Percentiles rank a stretch among this genome's conserved stretches.
Evolutionary conservation across 30 jellyfish, hydroid and myxozoan genomes (phyloP).

Genomic region (Aurelia aurita complex sp. Pacific): DNA sequence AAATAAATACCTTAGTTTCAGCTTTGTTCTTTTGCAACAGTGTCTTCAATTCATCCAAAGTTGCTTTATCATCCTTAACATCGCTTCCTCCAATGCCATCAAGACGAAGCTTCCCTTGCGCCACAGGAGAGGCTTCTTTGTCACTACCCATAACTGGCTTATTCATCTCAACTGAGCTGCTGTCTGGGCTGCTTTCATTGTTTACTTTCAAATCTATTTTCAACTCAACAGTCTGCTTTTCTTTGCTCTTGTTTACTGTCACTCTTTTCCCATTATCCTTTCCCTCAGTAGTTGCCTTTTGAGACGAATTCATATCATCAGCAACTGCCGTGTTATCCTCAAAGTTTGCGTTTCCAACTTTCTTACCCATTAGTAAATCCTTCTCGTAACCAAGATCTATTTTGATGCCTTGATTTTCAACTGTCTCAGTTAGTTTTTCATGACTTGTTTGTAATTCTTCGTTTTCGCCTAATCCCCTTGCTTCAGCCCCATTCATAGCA

Average conservation of each 20-base stretch:
- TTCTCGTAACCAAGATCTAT: not conserved
- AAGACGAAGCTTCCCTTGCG: constrained; percentile 10
- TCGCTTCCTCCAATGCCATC: constrained; percentile 49
- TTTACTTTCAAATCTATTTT: constrained; percentile 37
- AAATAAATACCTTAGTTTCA: constrained; percentile 7
- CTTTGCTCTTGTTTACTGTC: not conserved
- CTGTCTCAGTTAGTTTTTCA: not conserved
- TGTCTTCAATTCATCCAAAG: constrained; percentile 15
- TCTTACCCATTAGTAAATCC: not conserved
- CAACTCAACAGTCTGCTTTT: constrained; percentile 41
- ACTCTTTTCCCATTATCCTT: not conserved
- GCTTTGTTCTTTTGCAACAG: constrained; percentile 22
- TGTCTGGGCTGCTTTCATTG: constrained; percentile 29
- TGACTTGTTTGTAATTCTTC: not conserved
- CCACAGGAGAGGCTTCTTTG: not conserved
- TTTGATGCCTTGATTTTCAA: not conserved
- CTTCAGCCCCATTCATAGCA: not conserved
- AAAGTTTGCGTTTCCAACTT: not conserved
- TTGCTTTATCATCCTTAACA: not conserved
- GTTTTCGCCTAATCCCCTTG: not conserved
- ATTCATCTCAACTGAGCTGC: constrained; percentile 2
- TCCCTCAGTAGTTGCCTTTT: not conserved
- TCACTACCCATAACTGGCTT: not conserved
- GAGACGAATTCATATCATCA: not conserved
- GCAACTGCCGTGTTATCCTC: not conserved